Percentiles rank a stretch among this genome's conserved stretches.
Evolutionary conservation across 2,797 vertebrate genomes (phyloP).

Genomic region (Cuculus canorus): DNA sequence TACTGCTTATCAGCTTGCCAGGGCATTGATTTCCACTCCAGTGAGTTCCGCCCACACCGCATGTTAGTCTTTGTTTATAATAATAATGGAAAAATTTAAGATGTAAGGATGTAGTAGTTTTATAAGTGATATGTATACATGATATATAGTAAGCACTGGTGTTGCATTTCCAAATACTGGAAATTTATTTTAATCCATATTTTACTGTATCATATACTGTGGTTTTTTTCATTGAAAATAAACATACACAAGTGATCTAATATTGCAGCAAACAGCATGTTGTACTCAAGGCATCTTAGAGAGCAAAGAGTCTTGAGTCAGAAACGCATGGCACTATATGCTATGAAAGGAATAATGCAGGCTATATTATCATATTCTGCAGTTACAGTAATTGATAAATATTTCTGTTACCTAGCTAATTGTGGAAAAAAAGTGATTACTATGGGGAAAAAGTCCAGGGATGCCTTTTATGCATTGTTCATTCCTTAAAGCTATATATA

Average conservation of each 20-base stretch:
- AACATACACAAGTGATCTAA: too few relatives aligned
- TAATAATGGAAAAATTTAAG: not conserved
- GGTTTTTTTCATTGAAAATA: too few relatives aligned
- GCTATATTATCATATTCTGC: not conserved
- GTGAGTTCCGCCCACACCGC: not conserved
- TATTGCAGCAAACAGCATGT: not conserved
- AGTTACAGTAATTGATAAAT: not conserved
- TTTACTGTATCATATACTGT: not conserved
- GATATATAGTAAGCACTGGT: not conserved
- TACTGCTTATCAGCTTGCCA: not conserved
- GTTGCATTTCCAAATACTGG: not conserved
- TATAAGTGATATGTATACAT: not conserved
- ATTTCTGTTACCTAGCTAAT: not conserved
- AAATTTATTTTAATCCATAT: not conserved
- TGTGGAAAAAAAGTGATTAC: not conserved
- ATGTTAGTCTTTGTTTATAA: not conserved
- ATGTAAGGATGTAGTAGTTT: not conserved
- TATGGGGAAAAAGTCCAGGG: not conserved
- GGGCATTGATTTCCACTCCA: not conserved
- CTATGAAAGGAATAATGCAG: not conserved
- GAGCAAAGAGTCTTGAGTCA: not conserved
- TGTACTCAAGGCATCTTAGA: not conserved
- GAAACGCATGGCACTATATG: not conserved
- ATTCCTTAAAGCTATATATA: not conserved
- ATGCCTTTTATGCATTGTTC: not conserved